These are phyloP conservation scores for Rostratula benghalensis DNA, from an alignment of 2,113 vertebrate species.

Conservation along the genomic window DNA sequence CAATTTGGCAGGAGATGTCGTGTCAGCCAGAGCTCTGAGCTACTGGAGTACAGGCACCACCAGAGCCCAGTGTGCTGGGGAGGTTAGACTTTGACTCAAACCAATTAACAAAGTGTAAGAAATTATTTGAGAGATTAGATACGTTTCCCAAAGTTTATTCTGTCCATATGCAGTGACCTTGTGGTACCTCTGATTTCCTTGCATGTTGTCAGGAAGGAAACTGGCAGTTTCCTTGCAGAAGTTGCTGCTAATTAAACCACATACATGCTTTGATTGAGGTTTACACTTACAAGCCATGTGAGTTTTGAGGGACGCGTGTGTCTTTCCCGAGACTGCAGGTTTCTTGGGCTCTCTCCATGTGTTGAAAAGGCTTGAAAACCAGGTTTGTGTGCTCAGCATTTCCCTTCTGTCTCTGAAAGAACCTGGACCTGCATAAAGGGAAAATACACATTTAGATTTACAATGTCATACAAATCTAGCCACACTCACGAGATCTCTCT, in stretches of 20 bases:
- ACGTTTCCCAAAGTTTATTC: not conserved
- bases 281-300: not conserved
- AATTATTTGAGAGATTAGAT: not conserved
- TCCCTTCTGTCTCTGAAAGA: not conserved
- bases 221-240: not conserved
- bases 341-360: not conserved
- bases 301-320: not conserved
- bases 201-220: not conserved
- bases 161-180: fast-evolving
- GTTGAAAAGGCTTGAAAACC: not conserved
- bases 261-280: not conserved
- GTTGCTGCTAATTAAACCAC: not conserved
- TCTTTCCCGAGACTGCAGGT: not conserved
- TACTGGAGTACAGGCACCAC: not conserved
- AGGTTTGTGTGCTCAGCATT: not conserved
- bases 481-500: not conserved
- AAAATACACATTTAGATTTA: not conserved
- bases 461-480: not conserved
- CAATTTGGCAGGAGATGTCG: not conserved
- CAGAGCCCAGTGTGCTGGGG: not conserved
- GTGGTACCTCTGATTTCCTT: not conserved
- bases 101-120: not conserved
- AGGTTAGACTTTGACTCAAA: not conserved
- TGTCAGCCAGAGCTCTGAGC: not conserved
- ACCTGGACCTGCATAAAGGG: not conserved